Percentiles rank a stretch among this genome's conserved stretches.
Evolutionary conservation across 2,888 invertebrate species (phyloP).

Genomic region (Standfussiana lucernea): DNA sequence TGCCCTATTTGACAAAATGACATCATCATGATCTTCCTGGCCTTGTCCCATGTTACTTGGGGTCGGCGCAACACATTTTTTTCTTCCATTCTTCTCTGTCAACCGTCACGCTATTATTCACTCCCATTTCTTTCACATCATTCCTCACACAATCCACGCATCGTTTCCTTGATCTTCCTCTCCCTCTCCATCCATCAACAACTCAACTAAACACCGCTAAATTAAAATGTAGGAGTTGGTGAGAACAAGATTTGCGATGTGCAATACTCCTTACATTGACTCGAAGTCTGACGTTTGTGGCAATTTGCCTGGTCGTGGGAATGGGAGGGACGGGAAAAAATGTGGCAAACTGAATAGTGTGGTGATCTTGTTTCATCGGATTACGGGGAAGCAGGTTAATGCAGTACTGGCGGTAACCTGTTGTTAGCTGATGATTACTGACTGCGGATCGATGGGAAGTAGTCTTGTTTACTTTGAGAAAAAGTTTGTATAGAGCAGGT

Average conservation of each 20-base stretch:
- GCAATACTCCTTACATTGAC: conserved; percentile 16
- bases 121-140: too few species aligned
- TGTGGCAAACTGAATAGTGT: conserved; percentile 39
- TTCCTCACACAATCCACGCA: too few species aligned
- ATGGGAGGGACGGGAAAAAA: conserved; percentile 54
- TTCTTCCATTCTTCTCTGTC: too few species aligned
- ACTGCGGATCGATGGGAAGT: conserved; percentile 12
- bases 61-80: too few species aligned
- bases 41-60: too few species aligned
- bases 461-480: background rate
- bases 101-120: too few species aligned
- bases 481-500: background rate
- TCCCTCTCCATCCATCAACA: too few species aligned
- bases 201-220: background rate
- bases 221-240: background rate
- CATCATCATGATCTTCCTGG: too few species aligned
- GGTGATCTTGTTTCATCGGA: conserved; percentile 48
- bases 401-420: conserved; percentile 15
- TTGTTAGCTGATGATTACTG: conserved; percentile 43
- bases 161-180: too few species aligned
- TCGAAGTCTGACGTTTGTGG: conserved; percentile 52
- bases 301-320: conserved; percentile 63
- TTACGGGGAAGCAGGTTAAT: conserved; percentile 54
- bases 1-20: too few species aligned
- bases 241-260: conserved; percentile 7